Percentiles rank a stretch among this genome's conserved stretches.
Evolutionary conservation across 2,888 invertebrate genomes (phyloP).

Genomic region (Anoncus sp.): DNA sequence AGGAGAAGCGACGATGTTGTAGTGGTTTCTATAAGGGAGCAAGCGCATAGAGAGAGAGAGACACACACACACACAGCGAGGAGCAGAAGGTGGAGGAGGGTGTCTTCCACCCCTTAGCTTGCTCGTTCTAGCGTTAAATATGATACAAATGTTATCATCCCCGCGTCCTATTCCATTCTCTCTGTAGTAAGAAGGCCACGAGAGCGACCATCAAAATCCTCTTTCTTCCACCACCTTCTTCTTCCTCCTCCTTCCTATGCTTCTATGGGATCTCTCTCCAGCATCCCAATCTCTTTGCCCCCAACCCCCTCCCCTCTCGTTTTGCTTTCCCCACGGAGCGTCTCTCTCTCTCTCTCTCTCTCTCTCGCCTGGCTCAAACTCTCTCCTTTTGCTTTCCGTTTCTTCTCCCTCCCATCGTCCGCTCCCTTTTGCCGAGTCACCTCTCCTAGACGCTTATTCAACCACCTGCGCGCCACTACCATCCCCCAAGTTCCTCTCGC

Average conservation of each 20-base stretch:
- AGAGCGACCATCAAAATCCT: slow-evolving; percentile 56
- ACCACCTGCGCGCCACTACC: slow-evolving; percentile 62
- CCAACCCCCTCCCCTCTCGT: no score
- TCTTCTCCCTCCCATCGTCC: slow-evolving; percentile 29
- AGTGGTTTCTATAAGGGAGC: slow-evolving; percentile 66
- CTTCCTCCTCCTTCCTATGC: no score
- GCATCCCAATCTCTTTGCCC: slow-evolving; percentile 22
- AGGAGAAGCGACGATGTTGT: slow-evolving; percentile 63
- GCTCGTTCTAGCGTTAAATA: slow-evolving; percentile 81
- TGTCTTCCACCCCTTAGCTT: slow-evolving; percentile 77
- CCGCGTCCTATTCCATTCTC: slow-evolving; percentile 77
- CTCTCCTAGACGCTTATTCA: slow-evolving; percentile 63
- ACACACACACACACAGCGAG: slow-evolving; percentile 57
- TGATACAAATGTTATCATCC: slow-evolving; percentile 82
- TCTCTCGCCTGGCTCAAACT: slow-evolving; percentile 26
- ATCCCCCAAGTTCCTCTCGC: slow-evolving; percentile 13
- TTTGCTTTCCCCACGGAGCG: no score
- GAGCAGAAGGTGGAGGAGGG: slow-evolving; percentile 61
- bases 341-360: slow-evolving; percentile 17
- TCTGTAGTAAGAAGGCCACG: slow-evolving; percentile 61
- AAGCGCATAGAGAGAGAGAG: slow-evolving; percentile 60
- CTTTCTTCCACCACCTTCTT: slow-evolving; percentile 26
- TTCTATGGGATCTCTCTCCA: no score
- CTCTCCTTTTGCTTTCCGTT: slow-evolving; percentile 26
- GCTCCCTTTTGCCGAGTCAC: slow-evolving; percentile 65